Evolutionary conservation across 2,888 invertebrate genomes (phyloP), one percentile per base, ranked within the genome.

Genomic region (Mellilla xanthometata): DNA sequence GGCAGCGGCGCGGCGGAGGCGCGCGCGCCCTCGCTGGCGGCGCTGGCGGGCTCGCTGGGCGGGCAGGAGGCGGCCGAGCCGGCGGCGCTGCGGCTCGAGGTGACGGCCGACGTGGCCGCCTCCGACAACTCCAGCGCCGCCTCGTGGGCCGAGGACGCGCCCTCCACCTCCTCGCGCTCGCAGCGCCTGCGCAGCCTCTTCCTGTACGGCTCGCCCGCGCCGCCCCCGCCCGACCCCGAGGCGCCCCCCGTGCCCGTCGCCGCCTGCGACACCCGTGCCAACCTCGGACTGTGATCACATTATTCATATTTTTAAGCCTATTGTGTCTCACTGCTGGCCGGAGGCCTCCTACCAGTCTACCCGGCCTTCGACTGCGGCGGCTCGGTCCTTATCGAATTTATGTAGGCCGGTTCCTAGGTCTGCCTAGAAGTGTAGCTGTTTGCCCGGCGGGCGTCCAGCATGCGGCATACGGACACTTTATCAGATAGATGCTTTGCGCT

Each of bases 401-500:
- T n/a, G n/a, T n/a, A n/a, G n/a, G n/a, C n/a, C n/a, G n/a, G n/a
- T n/a, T n/a, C n/a, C n/a, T n/a, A n/a, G n/a, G n/a, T n/a, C n/a
- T n/a, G n/a, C n/a, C n/a, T n/a, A n/a, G n/a, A n/a, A n/a, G n/a
- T n/a, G n/a, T n/a, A n/a, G n/a, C n/a, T n/a, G n/a, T n/a, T n/a
- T n/a, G n/a, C n/a, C n/a, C n/a, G n/a, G 22, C 15, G 23, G 22
- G 29, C 12, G 19, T 6, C 12, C 39, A 33, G 36, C 15, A 34
- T 35, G 54, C 35, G 49, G n/a, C n/a, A n/a, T n/a, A n/a, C n/a
- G n/a, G n/a, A n/a, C n/a, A n/a, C n/a, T n/a, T n/a, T 58, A 58
- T 63, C 57, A 65, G 81, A 76, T 81, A 80, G 81, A 83, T 69
- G 86, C 86, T 87, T 85, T 69, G 74, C 80, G 81, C 84, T 84